Conservation (phyloP, 1,140 invertebrate genomes). For the Drosophila navojoa region DNA sequence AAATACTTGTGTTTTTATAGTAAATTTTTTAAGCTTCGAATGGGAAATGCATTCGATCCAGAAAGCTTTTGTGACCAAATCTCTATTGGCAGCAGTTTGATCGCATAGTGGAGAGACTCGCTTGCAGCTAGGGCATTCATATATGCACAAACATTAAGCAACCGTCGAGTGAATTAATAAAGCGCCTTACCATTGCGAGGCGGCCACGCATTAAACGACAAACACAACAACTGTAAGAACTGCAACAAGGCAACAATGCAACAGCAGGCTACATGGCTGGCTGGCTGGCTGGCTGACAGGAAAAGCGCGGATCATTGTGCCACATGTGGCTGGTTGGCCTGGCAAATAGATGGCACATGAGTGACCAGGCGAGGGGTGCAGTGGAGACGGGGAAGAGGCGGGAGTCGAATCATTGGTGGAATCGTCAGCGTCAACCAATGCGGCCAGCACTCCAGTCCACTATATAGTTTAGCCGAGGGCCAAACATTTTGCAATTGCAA, state of each 20-base stretch:
- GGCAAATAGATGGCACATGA: slow-evolving; percentile 70
- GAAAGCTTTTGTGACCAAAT: too few relatives aligned
- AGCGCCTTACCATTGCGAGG: slow-evolving; percentile 57
- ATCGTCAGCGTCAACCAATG: slow-evolving; percentile 24
- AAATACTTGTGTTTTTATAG: too few relatives aligned
- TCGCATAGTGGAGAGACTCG: not conserved
- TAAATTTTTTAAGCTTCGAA: too few relatives aligned
- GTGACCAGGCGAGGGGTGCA: not conserved
- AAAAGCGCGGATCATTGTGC: slow-evolving; percentile 36
- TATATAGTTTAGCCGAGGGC: slow-evolving; percentile 60
- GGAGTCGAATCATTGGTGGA: slow-evolving; percentile 3
- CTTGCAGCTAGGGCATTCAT: slow-evolving; percentile 19
- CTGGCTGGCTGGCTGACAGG: slow-evolving; percentile 18
- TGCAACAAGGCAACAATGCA: slow-evolving; percentile 43
- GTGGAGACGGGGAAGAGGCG: not conserved
- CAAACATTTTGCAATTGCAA: slow-evolving; percentile 82
- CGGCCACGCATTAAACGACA: slow-evolving; percentile 78
- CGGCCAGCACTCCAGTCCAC: slow-evolving; percentile 56
- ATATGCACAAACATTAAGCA: slow-evolving; percentile 64
- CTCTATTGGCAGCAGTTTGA: too few relatives aligned
- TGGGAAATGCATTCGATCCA: too few relatives aligned
- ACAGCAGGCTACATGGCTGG: slow-evolving; percentile 33
- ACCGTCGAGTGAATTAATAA: slow-evolving; percentile 79
- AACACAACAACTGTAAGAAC: slow-evolving; percentile 43
- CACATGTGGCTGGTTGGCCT: slow-evolving; percentile 55